Evolutionary conservation across 2,888 invertebrate species (phyloP).

Genomic region (Melangyna quadrimaculata): DNA sequence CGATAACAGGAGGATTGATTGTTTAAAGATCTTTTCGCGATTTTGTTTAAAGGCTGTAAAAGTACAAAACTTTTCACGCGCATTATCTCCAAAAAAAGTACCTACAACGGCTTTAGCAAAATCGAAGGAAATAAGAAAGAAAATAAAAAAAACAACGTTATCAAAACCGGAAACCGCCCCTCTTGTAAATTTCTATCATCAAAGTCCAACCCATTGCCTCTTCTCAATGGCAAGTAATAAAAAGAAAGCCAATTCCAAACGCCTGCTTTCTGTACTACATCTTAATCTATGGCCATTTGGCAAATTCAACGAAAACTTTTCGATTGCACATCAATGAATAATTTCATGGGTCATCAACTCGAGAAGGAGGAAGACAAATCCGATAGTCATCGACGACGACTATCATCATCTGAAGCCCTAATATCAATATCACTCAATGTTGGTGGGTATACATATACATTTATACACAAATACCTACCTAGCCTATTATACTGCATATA

Average conservation of each 20-base stretch:
- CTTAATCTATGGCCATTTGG: conserved; percentile 71
- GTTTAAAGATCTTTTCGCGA: conserved; percentile 11
- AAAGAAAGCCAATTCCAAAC: conserved; percentile 69
- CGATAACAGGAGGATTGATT: conserved; percentile 37
- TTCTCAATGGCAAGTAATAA: conserved; percentile 63
- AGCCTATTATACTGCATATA: conserved; percentile 1
- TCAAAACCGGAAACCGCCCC: conserved; percentile 48
- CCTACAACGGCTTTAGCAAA: not conserved
- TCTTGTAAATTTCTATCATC: conserved; percentile 59
- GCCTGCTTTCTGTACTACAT: conserved; percentile 63
- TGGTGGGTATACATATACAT: not conserved
- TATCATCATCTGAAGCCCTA: conserved; percentile 49
- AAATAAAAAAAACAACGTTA: conserved; percentile 16
- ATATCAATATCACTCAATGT: conserved; percentile 64
- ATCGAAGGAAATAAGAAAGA: not conserved
- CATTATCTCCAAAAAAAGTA: conserved; percentile 50
- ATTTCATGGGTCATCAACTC: conserved; percentile 71
- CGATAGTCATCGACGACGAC: conserved; percentile 17
- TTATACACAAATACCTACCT: not conserved
- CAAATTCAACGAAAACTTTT: conserved; percentile 70
- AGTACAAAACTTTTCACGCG: conserved; percentile 30
- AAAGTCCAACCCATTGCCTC: conserved; percentile 52
- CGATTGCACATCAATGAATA: conserved; percentile 72
- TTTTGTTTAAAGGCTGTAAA: not conserved
- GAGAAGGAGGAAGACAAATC: conserved; percentile 61